Evolutionary conservation across 2,888 invertebrate genomes (phyloP).

Genomic region (Endotricha flammealis): DNA sequence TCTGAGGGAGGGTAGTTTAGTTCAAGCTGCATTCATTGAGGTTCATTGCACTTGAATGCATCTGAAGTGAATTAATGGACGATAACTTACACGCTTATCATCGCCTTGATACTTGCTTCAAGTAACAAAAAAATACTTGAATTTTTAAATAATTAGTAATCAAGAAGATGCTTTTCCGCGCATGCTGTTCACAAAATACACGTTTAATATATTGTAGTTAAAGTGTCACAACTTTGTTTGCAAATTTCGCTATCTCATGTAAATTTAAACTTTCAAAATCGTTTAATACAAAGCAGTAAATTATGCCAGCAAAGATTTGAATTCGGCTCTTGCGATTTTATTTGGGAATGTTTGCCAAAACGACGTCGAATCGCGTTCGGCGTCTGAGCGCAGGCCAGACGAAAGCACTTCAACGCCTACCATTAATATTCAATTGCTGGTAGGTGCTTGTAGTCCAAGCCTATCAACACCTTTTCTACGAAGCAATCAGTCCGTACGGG

Average conservation of each 20-base stretch:
- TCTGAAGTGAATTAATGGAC: too few relatives aligned
- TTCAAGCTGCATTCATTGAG: too few relatives aligned
- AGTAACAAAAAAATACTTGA: too few relatives aligned
- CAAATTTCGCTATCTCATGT: not conserved
- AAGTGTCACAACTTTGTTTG: too few relatives aligned
- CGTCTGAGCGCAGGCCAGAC: conserved; percentile 26
- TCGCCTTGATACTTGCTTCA: too few relatives aligned
- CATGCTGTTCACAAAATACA: not conserved
- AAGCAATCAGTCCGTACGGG: conserved; percentile 49
- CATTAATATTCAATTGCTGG: conserved; percentile 62
- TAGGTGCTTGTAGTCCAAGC: conserved; percentile 37
- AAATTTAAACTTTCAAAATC: not conserved
- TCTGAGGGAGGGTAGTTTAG: too few relatives aligned
- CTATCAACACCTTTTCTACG: conserved; percentile 48
- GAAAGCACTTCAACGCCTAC: conserved; percentile 39
- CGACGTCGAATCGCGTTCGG: conserved; percentile 2
- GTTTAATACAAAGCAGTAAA: not conserved
- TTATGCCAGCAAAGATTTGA: conserved; percentile 7
- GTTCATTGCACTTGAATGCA: too few relatives aligned
- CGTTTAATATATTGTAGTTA: too few relatives aligned
- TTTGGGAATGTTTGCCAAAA: conserved; percentile 9
- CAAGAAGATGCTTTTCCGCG: too few relatives aligned
- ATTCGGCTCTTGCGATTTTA: conserved; percentile 7
- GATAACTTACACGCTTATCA: too few relatives aligned
- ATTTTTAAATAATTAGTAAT: conserved; percentile 4